These are phyloP conservation scores for Strongylocentrotus purpuratus DNA, from an alignment of 35 echinoderm and acorn worm species.

Conservation along the genomic window DNA sequence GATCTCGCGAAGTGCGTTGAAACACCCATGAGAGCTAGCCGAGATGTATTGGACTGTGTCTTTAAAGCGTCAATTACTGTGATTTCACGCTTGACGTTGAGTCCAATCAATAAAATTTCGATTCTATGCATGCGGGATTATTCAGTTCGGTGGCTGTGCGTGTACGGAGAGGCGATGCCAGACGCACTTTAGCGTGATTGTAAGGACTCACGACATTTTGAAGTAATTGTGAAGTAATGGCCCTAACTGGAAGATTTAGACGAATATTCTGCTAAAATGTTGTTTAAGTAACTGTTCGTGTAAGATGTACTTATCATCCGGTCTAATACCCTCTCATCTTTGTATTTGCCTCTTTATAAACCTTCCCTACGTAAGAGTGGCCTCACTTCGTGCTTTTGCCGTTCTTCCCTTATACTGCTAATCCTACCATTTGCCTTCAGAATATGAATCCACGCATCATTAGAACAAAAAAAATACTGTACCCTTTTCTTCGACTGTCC, in stretches of 20 bases:
- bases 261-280: neutral
- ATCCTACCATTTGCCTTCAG: no score
- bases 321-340: neutral
- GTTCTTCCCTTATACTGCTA: no score
- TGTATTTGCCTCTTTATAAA: neutral
- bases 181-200: neutral
- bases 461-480: no score
- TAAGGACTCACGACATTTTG: neutral
- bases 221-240: neutral
- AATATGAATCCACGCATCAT: no score
- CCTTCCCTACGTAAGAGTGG: neutral
- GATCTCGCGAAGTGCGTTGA: neutral
- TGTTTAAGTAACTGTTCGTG: neutral
- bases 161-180: neutral
- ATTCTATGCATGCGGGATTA: neutral
- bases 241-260: neutral
- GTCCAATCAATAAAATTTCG: slow-evolving; percentile 4
- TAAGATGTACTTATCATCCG: neutral
- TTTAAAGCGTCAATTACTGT: slow-evolving; percentile 37
- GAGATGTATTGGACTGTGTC: neutral
- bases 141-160: neutral
- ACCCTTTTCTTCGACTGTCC: no score
- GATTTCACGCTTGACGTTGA: slow-evolving; percentile 2
- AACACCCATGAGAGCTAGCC: neutral
- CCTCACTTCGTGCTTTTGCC: no score